Evolutionary conservation across 92 coral and sea anemone genomes (phyloP).

Genomic region (Palythoa heliodiscus): DNA sequence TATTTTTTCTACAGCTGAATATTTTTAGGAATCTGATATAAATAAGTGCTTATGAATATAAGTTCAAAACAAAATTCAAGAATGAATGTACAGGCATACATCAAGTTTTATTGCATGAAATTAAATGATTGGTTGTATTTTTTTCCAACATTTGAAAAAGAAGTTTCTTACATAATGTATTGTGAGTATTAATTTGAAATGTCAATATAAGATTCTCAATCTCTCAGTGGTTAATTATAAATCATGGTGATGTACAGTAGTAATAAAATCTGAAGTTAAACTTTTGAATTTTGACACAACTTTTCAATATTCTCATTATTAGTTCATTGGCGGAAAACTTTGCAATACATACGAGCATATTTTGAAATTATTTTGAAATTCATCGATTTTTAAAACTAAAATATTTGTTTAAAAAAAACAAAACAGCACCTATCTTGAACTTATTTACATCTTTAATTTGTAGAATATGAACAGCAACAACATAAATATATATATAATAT

Average conservation of each 20-base stretch:
- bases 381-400: background rate
- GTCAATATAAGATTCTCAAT: slow-evolving; percentile 5
- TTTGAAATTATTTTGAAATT: too few species aligned
- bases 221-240: background rate
- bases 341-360: background rate
- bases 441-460: background rate
- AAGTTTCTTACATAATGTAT: slow-evolving; percentile 6
- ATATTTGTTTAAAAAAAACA: background rate
- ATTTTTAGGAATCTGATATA: background rate
- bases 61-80: slow-evolving; percentile 10
- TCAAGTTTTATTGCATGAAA: slow-evolving; percentile 4
- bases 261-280: slow-evolving; percentile 1
- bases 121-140: slow-evolving; percentile 7
- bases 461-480: slow-evolving; percentile 12
- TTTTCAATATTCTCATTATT: background rate
- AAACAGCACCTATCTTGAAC: background rate
- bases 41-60: slow-evolving; percentile 7
- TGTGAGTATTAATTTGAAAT: slow-evolving; percentile 4
- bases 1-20: background rate
- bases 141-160: slow-evolving; percentile 11
- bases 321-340: background rate
- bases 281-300: slow-evolving; percentile 2
- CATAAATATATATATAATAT: too few species aligned
- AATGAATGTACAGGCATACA: background rate
- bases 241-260: too few species aligned